These are phyloP conservation scores for Muscicapa comitata DNA, from an alignment of 2,797 vertebrate genomes.

Conservation along the genomic window DNA sequence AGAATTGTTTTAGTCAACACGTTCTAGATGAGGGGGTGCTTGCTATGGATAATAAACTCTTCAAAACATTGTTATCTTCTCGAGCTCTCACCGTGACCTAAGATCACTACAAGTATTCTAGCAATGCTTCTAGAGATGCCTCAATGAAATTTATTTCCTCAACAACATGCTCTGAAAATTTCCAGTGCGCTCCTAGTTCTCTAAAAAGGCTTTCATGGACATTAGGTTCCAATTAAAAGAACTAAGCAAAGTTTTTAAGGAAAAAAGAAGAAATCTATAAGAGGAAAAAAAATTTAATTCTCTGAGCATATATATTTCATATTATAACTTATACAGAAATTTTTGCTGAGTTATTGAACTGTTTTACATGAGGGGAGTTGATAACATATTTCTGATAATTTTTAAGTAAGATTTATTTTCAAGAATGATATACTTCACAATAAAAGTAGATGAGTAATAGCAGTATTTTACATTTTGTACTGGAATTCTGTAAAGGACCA, in stretches of 20 bases:
- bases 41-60: not conserved
- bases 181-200: not conserved
- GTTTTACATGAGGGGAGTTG: not conserved
- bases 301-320: not conserved
- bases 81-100: not conserved
- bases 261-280: not conserved
- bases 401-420: not conserved
- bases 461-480: not conserved
- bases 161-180: not conserved
- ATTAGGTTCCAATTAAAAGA: not conserved
- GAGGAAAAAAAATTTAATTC: not conserved
- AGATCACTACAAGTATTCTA: not conserved
- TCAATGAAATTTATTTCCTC: not conserved
- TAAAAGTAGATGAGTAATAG: not conserved
- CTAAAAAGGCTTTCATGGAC: not conserved
- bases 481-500: not conserved
- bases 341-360: not conserved
- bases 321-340: not conserved
- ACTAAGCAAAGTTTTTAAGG: not conserved
- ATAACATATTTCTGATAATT: not conserved
- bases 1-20: not conserved
- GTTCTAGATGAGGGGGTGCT: not conserved
- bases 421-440: fast-evolving
- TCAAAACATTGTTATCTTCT: not conserved
- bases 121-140: not conserved